These are phyloP conservation scores for Lethenteron camtschaticum DNA, from an alignment of 2,113 vertebrate genomes.

Conservation along the genomic window DNA sequence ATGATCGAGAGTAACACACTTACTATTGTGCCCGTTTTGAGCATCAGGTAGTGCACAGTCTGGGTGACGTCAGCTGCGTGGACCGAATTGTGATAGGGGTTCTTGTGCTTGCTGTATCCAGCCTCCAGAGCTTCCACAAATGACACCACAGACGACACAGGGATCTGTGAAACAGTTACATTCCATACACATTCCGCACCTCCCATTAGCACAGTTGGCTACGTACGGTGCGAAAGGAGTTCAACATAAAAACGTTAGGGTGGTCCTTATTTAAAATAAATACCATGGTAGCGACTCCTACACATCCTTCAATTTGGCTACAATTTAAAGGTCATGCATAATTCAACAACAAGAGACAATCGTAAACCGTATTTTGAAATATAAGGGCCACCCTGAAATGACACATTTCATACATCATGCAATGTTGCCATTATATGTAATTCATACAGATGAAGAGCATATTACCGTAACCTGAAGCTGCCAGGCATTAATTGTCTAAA, in stretches of 20 bases:
- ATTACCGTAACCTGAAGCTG: too few species aligned
- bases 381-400: background rate
- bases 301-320: too few species aligned
- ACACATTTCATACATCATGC: background rate
- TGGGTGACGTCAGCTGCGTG: conserved; percentile 94
- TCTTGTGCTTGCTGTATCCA: conserved; percentile 91
- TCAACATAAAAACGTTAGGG: too few species aligned
- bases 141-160: conserved; percentile 59
- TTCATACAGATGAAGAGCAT: too few species aligned
- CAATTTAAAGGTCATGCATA: too few species aligned
- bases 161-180: conserved; percentile 33
- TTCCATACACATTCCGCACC: background rate
- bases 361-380: background rate
- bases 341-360: background rate
- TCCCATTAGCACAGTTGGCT: background rate
- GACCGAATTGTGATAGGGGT: conserved; percentile 90
- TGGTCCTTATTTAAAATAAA: too few species aligned
- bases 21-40: conserved; percentile 72
- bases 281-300: too few species aligned
- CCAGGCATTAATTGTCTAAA: too few species aligned
- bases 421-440: too few species aligned
- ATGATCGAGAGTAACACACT: conserved; percentile 5
- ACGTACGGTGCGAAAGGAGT: background rate
- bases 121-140: conserved; percentile 85
- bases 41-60: conserved; percentile 89